Evolutionary conservation across 2,113 vertebrate species (phyloP).

Genomic region (Megaceryle torquata): DNA sequence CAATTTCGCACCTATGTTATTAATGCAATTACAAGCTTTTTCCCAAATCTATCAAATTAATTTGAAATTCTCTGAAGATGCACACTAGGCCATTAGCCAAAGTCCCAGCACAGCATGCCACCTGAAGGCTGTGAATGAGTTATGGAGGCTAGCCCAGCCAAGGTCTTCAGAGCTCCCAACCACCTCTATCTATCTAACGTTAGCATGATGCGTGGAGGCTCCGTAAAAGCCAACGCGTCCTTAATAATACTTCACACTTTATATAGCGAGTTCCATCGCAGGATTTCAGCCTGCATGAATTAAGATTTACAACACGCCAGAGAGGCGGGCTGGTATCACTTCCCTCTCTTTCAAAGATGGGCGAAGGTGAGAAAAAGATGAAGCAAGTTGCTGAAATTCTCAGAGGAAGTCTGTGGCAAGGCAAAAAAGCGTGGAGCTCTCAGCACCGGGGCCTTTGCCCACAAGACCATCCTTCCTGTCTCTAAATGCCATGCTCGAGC

Average conservation of each 20-base stretch:
- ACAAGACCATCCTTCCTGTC: not conserved
- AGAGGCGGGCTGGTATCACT: not conserved
- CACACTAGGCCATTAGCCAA: not conserved
- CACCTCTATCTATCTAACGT: not conserved
- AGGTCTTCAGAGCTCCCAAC: not conserved
- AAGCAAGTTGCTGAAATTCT: not conserved
- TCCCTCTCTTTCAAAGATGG: not conserved
- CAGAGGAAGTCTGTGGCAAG: constrained; percentile 1
- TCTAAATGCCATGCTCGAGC: not conserved
- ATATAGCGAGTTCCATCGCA: not conserved
- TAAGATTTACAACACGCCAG: not conserved
- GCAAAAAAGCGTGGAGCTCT: not conserved
- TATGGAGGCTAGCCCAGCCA: not conserved
- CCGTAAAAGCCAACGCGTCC: not conserved
- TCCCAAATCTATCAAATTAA: not conserved
- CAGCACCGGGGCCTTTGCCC: not conserved
- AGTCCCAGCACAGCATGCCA: not conserved
- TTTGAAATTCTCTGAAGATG: constrained; percentile 17
- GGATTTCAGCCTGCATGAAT: not conserved
- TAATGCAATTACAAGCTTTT: not conserved
- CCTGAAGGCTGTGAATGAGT: not conserved
- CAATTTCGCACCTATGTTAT: constrained; percentile 8
- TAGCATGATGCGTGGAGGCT: not conserved
- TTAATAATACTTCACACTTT: not conserved
- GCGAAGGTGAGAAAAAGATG: not conserved